Conservation (phyloP, 2,888 invertebrate genomes). For the Tridacna gigas region DNA sequence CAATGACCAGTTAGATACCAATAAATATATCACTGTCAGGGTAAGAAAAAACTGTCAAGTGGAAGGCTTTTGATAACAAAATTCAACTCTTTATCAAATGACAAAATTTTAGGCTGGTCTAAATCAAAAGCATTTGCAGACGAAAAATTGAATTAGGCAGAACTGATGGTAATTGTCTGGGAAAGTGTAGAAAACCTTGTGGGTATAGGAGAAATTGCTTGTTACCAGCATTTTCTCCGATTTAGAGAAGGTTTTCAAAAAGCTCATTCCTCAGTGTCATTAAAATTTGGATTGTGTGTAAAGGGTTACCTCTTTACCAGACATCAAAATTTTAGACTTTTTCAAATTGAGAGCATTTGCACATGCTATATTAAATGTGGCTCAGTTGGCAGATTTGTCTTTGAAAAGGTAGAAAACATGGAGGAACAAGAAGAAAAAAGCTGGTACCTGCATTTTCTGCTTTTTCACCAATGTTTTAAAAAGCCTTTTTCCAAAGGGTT, state of each 20-base stretch:
- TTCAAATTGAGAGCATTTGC: neutral
- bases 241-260: no score
- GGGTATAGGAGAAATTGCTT: no score
- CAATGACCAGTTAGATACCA: slow-evolving; percentile 53
- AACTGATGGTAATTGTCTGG: no score
- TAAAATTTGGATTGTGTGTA: no score
- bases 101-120: neutral
- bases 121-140: neutral
- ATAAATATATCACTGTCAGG: slow-evolving; percentile 93
- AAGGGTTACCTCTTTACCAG: neutral
- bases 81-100: neutral
- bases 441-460: neutral
- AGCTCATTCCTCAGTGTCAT: no score
- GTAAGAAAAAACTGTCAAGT: slow-evolving; percentile 78
- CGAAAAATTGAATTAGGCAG: neutral
- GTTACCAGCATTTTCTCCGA: no score
- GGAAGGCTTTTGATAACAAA: no score
- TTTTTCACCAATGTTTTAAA: neutral
- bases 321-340: neutral
- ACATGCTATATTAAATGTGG: neutral
- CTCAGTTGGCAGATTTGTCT: neutral
- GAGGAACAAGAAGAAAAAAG: neutral
- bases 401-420: slow-evolving; percentile 1
- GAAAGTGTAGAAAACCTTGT: no score
- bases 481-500: neutral